Percentiles rank a stretch among this genome's conserved stretches.
phyloP scores from a whole-genome alignment of 2,113 vertebrate species.

The Barbus barbus region DNA sequence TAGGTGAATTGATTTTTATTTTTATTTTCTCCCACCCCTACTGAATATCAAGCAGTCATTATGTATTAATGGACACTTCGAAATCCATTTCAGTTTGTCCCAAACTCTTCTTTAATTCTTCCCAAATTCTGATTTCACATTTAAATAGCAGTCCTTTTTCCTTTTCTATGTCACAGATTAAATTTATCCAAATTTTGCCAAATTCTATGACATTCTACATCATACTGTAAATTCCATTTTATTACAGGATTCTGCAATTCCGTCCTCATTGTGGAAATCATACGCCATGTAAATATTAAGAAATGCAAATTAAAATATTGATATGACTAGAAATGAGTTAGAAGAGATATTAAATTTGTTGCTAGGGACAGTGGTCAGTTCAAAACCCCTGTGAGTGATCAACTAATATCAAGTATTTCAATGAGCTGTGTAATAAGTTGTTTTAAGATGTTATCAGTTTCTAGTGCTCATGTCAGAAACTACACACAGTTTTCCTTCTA shows the following conservation, averaged over 20 bases:
- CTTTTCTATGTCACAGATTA: not conserved
- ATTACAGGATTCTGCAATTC: not conserved
- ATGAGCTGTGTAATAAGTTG: not conserved
- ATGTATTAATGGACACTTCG: not conserved
- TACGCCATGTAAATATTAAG: not conserved
- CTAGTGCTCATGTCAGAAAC: not conserved
- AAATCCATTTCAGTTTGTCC: not conserved
- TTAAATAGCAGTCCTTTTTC: not conserved
- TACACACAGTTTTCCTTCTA: not conserved
- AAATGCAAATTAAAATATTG: not conserved
- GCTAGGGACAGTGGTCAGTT: not conserved
- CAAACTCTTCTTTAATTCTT: not conserved
- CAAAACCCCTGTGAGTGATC: not conserved
- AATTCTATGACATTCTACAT: not conserved
- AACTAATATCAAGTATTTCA: not conserved
- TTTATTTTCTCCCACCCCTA: no score
- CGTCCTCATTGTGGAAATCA: not conserved
- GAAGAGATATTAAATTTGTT: not conserved
- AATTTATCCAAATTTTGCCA: not conserved
- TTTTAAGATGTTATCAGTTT: not conserved
- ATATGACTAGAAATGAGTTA: not conserved
- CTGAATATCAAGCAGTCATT: not conserved
- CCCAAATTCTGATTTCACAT: not conserved
- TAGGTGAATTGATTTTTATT: no score
- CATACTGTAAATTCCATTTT: not conserved